These are phyloP conservation scores for Oostethus manadensis DNA, from an alignment of 2,113 vertebrate species.

Conservation along the genomic window DNA sequence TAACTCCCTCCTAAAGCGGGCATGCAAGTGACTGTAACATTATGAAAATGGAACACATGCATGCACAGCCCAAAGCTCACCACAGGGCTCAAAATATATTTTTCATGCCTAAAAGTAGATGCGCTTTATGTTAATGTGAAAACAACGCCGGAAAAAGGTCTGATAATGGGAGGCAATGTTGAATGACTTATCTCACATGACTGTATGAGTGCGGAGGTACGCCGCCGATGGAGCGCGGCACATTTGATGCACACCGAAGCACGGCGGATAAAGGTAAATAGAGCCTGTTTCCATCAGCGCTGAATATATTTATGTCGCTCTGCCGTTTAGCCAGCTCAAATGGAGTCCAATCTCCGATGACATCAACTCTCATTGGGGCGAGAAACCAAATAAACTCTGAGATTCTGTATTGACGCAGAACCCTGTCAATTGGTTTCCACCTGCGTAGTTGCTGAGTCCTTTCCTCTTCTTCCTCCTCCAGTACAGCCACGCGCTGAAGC, in stretches of 20 bases:
- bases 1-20: constrained; percentile 51
- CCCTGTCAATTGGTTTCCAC: constrained; percentile 64
- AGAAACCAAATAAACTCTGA: constrained; percentile 31
- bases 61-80: background rate
- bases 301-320: constrained; percentile 58
- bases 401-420: constrained; percentile 40
- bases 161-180: constrained; percentile 58
- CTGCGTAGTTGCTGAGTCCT: constrained; percentile 95
- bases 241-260: constrained; percentile 60
- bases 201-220: constrained; percentile 51
- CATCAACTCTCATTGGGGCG: constrained; percentile 34
- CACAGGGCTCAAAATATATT: background rate
- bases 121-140: constrained; percentile 55
- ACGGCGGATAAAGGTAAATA: constrained; percentile 65
- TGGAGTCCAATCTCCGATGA: constrained; percentile 47
- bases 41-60: constrained; percentile 51
- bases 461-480: constrained; percentile 97
- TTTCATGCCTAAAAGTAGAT: background rate
- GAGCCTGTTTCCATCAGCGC: constrained; percentile 51
- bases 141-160: constrained; percentile 58
- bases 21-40: constrained; percentile 48
- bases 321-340: constrained; percentile 51
- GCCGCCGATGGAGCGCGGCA: constrained; percentile 57
- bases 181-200: constrained; percentile 61
- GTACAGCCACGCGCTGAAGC: constrained; percentile 95